Base-by-base conservation (phyloP, 2,888 invertebrate species). In the Pherbina coryleti region DNA sequence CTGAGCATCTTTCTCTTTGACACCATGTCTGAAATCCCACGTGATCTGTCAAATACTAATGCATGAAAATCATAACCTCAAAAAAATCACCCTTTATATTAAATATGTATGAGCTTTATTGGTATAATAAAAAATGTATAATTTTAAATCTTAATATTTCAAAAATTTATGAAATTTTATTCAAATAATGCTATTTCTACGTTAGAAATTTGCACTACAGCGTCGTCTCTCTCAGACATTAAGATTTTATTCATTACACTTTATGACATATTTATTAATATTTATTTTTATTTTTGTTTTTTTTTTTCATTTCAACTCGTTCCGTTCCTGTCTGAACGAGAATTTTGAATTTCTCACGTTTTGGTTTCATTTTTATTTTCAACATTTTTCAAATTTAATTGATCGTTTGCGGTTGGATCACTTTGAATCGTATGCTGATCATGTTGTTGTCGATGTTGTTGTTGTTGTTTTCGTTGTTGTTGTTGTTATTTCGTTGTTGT, bases 331-430 rank as follows among this genome's bases (percentile, higher is more conserved):
- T n/a, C 25, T 28, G 57, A 19, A 22, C 25, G 25, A 28, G 28
- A 28, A 69, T 69, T 69, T 69, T 51, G 28, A 51, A 69, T 51
- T 28, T 69, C 49, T 51, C 25, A 69, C 69, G 69, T 51, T 51
- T 44, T 51, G 49, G 51, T 22, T 69, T 69, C 22, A 25, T 14
- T 69, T 51, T 49, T 51, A 69, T 69, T 37, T 34, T 51, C 51
- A 49, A 51, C 69, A 69, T 69, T 69, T 69, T 69, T 69, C 51
- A 69, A 51, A 69, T 69, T 69, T 34, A 69, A 69, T 69, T 69
- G 69, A 69, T 51, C 22, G 37, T 69, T 69, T 69, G 69, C 49
- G 69, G 69, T 49, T 51, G 69, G 22, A 28, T 11, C 28, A 28
- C 25, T 60, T 25, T 28, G 11, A 9, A 60, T 60, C 28, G 60